Base-by-base conservation (phyloP, 2,888 invertebrate genomes). In the Eupithecia inturbata region DNA sequence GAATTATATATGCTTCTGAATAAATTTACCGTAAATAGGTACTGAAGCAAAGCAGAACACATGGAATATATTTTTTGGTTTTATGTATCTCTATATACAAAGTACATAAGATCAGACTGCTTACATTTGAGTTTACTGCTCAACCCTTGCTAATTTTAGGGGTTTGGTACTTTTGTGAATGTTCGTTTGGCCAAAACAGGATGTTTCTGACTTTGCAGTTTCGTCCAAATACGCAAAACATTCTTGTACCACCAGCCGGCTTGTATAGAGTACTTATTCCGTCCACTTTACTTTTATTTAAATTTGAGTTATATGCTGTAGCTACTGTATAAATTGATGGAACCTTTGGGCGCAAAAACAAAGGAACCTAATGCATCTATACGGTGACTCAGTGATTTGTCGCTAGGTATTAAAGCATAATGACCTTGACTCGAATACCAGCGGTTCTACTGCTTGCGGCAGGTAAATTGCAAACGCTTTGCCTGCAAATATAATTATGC, bases 11-110 rank as follows among this genome's bases (percentile, higher is more conserved):
- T 76, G 75, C 75, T 78, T 75, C 73, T 74, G 76, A 76, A 79
- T 80, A 80, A 80, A 80, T 78, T 77, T 76, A 64, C 72, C 77
- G 75, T 76, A 75, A 80, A 79, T 73, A n/a, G n/a, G n/a, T n/a
- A 72, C 75, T 66, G 67, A 71, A 72, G 62, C 73, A 69, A 71
- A 66, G 75, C 76, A 74, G 75, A 77, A 78, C 67, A 73, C 78
- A 72, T 75, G 75, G 74, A 75, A 73, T 64, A 73, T 75, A 60
- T 76, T 79, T 68, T 72, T 66, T 71, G 71, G 75, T 77, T 79
- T 80, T 80, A 78, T 77, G 77, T 72, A 75, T 78, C n/a, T n/a
- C n/a, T n/a, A n/a, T n/a, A n/a, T n/a, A n/a, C n/a, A n/a, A n/a
- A n/a, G n/a, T 69, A 76, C 69, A 71, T 67, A 76, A 72, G 75